These are phyloP conservation scores for Naja naja DNA, from an alignment of 2,113 vertebrate genomes.

Conservation along the genomic window DNA sequence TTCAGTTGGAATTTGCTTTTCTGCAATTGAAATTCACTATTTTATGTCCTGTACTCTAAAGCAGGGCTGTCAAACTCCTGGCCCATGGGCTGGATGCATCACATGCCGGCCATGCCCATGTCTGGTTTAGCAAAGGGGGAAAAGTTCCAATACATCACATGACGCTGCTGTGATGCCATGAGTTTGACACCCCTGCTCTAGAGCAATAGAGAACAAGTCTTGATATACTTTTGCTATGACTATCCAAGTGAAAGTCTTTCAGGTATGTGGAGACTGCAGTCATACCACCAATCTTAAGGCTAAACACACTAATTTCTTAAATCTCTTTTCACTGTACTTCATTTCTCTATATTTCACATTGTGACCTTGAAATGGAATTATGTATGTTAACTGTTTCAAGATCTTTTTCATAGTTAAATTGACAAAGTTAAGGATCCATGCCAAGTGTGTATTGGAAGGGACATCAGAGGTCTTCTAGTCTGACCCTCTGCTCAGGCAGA, in stretches of 20 bases:
- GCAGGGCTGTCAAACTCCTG: not conserved
- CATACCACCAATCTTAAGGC: not conserved
- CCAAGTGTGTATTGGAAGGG: not conserved
- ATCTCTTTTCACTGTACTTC: not conserved
- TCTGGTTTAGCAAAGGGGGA: not conserved
- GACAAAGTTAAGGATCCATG: not conserved
- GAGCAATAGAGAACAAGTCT: not conserved
- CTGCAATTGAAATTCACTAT: not conserved
- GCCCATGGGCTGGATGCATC: too few relatives aligned
- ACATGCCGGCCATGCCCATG: too few relatives aligned
- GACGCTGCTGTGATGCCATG: fast-evolving
- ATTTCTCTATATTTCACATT: not conserved
- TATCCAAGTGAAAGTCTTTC: not conserved
- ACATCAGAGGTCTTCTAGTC: not conserved
- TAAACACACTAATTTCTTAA: not conserved
- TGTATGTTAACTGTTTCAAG: not conserved
- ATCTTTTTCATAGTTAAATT: not conserved
- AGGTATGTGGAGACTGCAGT: not conserved
- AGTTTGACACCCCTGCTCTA: not conserved
- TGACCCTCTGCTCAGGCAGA: not conserved
- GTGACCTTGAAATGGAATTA: not conserved
- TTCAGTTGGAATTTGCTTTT: not conserved
- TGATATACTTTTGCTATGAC: not conserved
- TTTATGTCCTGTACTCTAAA: not conserved
- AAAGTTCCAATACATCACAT: not conserved